A percentile compares a stretch with the other conserved stretches of the same genome.
Evolutionary conservation across 2,113 vertebrate species (phyloP).

Genomic region (Hystrix brachyura): DNA sequence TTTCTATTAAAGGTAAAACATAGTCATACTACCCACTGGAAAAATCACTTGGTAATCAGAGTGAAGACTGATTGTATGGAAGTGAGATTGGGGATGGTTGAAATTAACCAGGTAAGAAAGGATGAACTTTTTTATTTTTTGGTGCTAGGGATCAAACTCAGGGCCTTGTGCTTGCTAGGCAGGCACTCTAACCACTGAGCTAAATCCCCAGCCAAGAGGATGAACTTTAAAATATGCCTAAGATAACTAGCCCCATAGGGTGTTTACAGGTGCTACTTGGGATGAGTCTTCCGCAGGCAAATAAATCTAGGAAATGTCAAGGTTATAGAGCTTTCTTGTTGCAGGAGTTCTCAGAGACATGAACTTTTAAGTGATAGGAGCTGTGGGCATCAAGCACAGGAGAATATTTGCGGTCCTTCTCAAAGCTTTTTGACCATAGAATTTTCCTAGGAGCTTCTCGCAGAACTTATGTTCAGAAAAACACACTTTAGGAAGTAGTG

Average conservation of each 20-base stretch:
- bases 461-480: not conserved
- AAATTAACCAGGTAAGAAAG: not conserved
- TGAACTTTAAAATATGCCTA: not conserved
- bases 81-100: not conserved
- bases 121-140: not conserved
- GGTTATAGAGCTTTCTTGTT: not conserved
- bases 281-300: not conserved
- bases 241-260: not conserved
- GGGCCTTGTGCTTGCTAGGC: too few relatives aligned
- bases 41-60: not conserved
- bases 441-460: not conserved
- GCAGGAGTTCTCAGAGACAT: not conserved
- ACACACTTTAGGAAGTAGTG: not conserved
- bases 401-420: not conserved
- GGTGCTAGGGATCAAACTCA: too few relatives aligned
- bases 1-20: not conserved
- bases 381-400: not conserved
- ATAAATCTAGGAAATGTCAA: not conserved
- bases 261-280: not conserved
- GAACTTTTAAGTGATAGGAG: not conserved
- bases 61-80: not conserved
- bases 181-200: too few relatives aligned
- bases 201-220: too few relatives aligned
- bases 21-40: not conserved
- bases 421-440: not conserved